Evolutionary conservation across 2,113 vertebrate species (phyloP), one percentile per base, ranked within the genome.

Genomic region (Plecturocebus donacophilus): DNA sequence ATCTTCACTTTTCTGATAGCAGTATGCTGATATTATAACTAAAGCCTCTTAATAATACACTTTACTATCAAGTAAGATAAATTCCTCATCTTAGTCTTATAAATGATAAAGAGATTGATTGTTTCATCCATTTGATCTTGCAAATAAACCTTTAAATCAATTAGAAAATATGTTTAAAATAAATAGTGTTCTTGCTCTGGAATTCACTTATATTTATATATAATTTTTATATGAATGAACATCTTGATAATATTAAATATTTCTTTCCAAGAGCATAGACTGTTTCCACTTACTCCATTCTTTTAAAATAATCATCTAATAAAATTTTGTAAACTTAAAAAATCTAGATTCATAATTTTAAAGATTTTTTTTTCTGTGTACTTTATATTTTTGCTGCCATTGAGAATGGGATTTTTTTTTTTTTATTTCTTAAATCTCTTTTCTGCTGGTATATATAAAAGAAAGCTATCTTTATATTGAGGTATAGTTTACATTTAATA

Each of bases 361-460:
- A 97, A 94, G 35, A 49, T 75, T 95, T 94, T 82, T 95, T 92
- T 95, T 92, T 11, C 54, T 94, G 25, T 40, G 3, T 90, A 58
- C 38, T 58, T 81, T 61, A 9, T 95, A 32, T 90, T 96, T 94
- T 83, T 84, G 32, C 49, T 85, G 21, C 75, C 76, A 27, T 68
- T 94, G 68, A 90, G n/a, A 93, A 90, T 91, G 71, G 52, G 25
- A 35, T 56, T 71, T 90, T 83, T 91, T 54, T 56, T 71, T 90
- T 83, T 91, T 54, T 9, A 49, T 73, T 88, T 90, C 75, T 82
- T 8, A 87, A 92, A 86, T 75, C 21, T 40, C 38, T 83, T 88
- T 52, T 90, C 30, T 40, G 71, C 47, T 90, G 6, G 5, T 93
- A 76, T 52, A 56, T 77, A n/a, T 71, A 79, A 52, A 87, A 93